Base-by-base conservation (phyloP, 2,113 vertebrate genomes). In the Poeciliopsis prolifica region DNA sequence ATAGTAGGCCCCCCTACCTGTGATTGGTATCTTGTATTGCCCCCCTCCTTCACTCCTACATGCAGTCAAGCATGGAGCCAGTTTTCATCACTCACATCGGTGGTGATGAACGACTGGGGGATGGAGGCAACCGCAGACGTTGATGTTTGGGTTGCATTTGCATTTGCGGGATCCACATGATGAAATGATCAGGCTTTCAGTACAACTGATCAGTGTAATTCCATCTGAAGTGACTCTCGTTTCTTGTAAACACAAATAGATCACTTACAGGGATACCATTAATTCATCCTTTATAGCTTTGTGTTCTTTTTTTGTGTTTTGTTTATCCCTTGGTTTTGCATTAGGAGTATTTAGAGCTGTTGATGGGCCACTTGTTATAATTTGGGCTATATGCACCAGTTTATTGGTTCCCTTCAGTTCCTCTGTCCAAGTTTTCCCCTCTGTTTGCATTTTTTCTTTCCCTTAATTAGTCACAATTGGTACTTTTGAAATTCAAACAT, bases 21-120 rank as follows among this genome's bases (percentile, higher is more conserved):
- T 84, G 86, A 90, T 75, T 78, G 76, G 91, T 90, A 68, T 74
- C 63, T 70, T 54, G 44, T 73, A 65, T 71, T 74, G 42, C 68
- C 61, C 24, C 44, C 65, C 72, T 61, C 44, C 65, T 65, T 65
- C 61, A 62, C 66, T 68, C 70, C 17, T 15, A 3, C 61, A 51
- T 73, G 40, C 78, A 86, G 87, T 87, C 83, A 83, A 37, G 24
- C 30, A 71, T 66, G 63, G 65, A 60, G 26, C 51, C 73, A 60
- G 67, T 62, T 86, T 80, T 74, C 71, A 76, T 84, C 73, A 48
- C 28, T 82, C 73, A 78, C 44, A 68, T 44, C n/a, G 68, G 29
- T 33, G 8, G 65, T 61, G 74, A 86, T 76, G 3, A 68, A 29
- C 42, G 3, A 63, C 70, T 78, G 19, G 61, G 60, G 29, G 66